phyloP scores from a whole-genome alignment of 2,113 vertebrate genomes.

The Alosa alosa region DNA sequence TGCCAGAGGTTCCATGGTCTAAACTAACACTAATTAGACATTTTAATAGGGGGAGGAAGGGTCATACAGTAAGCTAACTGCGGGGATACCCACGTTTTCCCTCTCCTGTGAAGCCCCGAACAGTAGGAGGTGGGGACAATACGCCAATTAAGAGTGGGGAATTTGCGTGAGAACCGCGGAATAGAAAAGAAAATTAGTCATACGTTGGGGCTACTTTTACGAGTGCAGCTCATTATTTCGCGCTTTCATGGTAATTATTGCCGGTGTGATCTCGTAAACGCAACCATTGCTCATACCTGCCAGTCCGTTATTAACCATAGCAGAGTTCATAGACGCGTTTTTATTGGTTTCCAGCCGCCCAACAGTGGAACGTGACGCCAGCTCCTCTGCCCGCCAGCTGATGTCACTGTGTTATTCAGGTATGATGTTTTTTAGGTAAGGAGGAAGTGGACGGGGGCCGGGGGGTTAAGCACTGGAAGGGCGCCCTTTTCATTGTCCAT shows the following conservation, averaged over 20 bases:
- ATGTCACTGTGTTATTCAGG: background rate
- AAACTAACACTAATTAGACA: background rate
- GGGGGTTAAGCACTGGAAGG: background rate
- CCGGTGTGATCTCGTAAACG: slow-evolving; percentile 45
- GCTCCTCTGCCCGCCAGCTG: background rate
- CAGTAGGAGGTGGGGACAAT: slow-evolving; percentile 37
- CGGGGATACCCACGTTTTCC: background rate
- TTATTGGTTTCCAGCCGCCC: slow-evolving; percentile 41
- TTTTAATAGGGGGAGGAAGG: background rate
- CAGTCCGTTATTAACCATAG: slow-evolving; percentile 38
- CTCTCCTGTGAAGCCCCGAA: slow-evolving; percentile 40
- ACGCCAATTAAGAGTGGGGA: slow-evolving; percentile 36
- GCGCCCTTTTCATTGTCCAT: background rate
- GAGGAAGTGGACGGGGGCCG: background rate
- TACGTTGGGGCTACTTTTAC: slow-evolving; percentile 35
- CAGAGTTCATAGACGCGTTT: slow-evolving; percentile 30
- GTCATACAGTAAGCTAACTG: background rate
- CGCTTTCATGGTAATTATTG: slow-evolving; percentile 43
- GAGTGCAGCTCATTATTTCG: slow-evolving; percentile 43
- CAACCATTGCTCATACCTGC: slow-evolving; percentile 46
- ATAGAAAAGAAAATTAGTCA: slow-evolving; percentile 44
- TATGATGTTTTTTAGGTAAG: background rate
- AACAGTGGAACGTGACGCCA: slow-evolving; percentile 34
- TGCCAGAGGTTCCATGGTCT: background rate
- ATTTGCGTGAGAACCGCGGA: slow-evolving; percentile 44